Percentiles rank a stretch among this genome's conserved stretches.
These are phyloP conservation scores for Lanius collurio DNA, from an alignment of 2,113 vertebrate genomes.

Conservation along the genomic window DNA sequence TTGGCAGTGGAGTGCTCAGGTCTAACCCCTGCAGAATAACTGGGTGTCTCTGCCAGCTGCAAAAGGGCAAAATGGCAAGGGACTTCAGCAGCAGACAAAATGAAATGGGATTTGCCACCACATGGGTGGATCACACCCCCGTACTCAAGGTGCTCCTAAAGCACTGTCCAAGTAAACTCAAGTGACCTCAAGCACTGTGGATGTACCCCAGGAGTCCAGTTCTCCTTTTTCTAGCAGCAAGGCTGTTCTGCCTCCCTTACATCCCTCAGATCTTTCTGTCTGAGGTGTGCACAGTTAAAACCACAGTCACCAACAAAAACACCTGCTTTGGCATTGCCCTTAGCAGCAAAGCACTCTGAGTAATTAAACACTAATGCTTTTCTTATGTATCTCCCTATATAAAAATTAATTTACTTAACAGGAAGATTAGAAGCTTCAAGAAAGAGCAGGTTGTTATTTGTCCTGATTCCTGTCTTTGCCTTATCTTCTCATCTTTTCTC, in stretches of 20 bases:
- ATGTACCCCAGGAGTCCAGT: background rate
- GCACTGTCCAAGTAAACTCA: background rate
- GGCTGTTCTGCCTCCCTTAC: background rate
- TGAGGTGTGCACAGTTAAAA: background rate
- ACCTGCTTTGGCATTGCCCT: background rate
- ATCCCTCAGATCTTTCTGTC: background rate
- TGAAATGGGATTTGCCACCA: background rate
- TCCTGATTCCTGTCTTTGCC: background rate
- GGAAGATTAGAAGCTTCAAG: background rate
- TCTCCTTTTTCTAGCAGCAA: background rate
- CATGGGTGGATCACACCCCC: background rate
- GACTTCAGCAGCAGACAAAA: background rate
- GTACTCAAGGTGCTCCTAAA: background rate
- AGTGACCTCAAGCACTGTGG: background rate
- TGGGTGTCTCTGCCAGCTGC: background rate
- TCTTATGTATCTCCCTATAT: background rate
- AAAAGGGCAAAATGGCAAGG: background rate
- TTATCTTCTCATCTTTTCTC: background rate
- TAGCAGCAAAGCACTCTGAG: background rate
- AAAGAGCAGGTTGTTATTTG: background rate
- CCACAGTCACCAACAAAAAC: background rate
- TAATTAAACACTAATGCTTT: background rate
- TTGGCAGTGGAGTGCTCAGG: background rate
- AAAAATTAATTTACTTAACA: background rate
- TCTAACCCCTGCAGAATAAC: background rate